A percentile compares a stretch with the other conserved stretches of the same genome.
Evolutionary conservation across 2,797 vertebrate species (phyloP).

Genomic region (Eulemur coronatus): DNA sequence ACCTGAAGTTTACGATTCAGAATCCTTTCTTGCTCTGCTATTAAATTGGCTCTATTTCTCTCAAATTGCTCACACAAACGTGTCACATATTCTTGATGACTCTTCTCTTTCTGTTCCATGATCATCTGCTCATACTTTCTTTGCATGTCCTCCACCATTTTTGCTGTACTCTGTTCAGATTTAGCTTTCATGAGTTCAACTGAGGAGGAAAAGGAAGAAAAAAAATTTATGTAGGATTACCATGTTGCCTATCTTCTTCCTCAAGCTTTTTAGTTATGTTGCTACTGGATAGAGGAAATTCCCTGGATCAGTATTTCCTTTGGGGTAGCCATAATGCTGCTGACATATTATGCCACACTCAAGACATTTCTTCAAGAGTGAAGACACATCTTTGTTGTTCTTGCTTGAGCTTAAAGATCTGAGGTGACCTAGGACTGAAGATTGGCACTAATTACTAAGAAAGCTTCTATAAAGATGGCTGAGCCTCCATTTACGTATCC

Average conservation of each 20-base stretch:
- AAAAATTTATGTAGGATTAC: neutral
- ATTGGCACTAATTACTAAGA: too few relatives aligned
- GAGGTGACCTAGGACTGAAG: neutral
- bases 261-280: neutral
- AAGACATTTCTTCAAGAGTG: too few relatives aligned
- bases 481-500: neutral
- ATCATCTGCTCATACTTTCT: neutral
- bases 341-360: neutral
- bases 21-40: neutral
- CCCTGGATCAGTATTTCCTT: too few relatives aligned
- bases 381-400: neutral
- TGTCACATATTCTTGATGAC: neutral
- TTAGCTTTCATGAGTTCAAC: neutral
- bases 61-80: neutral
- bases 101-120: neutral
- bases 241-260: neutral
- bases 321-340: neutral
- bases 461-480: neutral
- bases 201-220: neutral
- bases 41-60: neutral
- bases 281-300: neutral
- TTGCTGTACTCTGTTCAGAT: neutral
- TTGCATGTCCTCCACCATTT: neutral
- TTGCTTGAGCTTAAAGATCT: neutral
- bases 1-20: conserved; percentile 43